phyloP scores from a whole-genome alignment of 2,113 vertebrate species.

The Tichodroma muraria region DNA sequence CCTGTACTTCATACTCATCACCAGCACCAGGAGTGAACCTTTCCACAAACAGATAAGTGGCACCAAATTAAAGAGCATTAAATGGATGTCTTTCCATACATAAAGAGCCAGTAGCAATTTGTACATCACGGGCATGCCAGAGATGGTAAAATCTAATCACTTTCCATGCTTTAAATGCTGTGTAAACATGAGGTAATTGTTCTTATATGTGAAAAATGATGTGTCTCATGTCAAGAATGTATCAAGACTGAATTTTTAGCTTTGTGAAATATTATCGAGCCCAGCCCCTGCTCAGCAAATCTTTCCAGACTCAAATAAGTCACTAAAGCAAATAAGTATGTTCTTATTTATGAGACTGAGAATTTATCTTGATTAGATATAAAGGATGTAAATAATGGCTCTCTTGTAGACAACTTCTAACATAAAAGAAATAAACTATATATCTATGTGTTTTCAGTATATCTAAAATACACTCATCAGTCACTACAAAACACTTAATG shows the following conservation, averaged over 20 bases:
- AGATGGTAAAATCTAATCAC: slow-evolving; percentile 64
- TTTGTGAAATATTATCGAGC: slow-evolving; percentile 54
- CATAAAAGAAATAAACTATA: slow-evolving; percentile 55
- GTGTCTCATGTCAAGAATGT: slow-evolving; percentile 65
- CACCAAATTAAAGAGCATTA: slow-evolving; percentile 65
- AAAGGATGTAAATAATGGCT: slow-evolving; percentile 50
- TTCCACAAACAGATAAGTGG: slow-evolving; percentile 66
- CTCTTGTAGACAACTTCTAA: slow-evolving; percentile 30
- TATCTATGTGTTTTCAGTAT: slow-evolving; percentile 47
- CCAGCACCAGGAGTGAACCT: slow-evolving; percentile 41
- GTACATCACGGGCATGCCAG: slow-evolving; percentile 5
- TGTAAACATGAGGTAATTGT: slow-evolving; percentile 68
- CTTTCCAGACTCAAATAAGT: slow-evolving; percentile 59
- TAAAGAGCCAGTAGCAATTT: slow-evolving; percentile 61
- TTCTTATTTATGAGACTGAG: slow-evolving; percentile 64
- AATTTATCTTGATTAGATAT: slow-evolving; percentile 67
- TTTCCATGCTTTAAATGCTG: slow-evolving; percentile 51
- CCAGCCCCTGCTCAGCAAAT: slow-evolving; percentile 46
- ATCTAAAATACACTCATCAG: slow-evolving; percentile 53
- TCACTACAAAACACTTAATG: slow-evolving; percentile 49
- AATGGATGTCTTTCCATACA: slow-evolving; percentile 43
- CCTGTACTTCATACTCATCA: slow-evolving; percentile 67
- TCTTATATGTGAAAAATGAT: slow-evolving; percentile 64
- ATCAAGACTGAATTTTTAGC: slow-evolving; percentile 60
- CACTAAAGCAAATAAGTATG: slow-evolving; percentile 51